Base-by-base conservation (phyloP, 2,113 vertebrate species). In the Engystomops pustulosus region DNA sequence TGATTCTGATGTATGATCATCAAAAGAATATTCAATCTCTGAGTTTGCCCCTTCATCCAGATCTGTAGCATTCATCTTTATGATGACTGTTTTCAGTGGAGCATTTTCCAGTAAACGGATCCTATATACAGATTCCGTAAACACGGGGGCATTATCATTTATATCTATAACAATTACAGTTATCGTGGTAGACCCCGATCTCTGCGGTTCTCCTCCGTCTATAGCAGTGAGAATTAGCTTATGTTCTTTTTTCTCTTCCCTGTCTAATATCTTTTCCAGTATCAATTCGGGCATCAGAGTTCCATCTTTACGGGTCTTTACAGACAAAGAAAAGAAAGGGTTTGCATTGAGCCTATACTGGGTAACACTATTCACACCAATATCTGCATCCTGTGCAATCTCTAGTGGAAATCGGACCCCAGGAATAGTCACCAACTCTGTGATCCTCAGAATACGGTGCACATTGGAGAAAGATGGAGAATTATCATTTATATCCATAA, bases 401-500 rank as follows among this genome's bases (percentile, higher is more conserved):
- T 94, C 93, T 34, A 95, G 90, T 60, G 91, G 91, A 72, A 94
- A 94, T 34, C 90, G 89, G 44, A 91, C 90, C 20, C 93, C 92
- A 0, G 93, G 88, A 0, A 90, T 80, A 17, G 92, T 91, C 27
- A 93, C 92, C 12, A 83, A 6, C 78, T 95, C 94, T 0, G 94
- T 91, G 0, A 95, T 83, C 17, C 90, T 91, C 87, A 95, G 77
- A 36, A 87, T 90, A 79, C 90, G 87, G 62, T 89, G 86, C 20
- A 89, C 27, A 0, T 85, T 89, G 81, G 90, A 89, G 86, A 95
- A 95, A 72, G 89, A 90, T 0, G 94, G 94, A 71, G 94, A 90
- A 87, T 95, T 95, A 87, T 95, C 95, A 1, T 96, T 96, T 45
- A 95, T 75, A 82, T 96, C 95, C 86, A 92, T 87, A 79, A 96